Base-by-base conservation (phyloP, 2,113 vertebrate genomes). In the Cavia porcellus region DNA sequence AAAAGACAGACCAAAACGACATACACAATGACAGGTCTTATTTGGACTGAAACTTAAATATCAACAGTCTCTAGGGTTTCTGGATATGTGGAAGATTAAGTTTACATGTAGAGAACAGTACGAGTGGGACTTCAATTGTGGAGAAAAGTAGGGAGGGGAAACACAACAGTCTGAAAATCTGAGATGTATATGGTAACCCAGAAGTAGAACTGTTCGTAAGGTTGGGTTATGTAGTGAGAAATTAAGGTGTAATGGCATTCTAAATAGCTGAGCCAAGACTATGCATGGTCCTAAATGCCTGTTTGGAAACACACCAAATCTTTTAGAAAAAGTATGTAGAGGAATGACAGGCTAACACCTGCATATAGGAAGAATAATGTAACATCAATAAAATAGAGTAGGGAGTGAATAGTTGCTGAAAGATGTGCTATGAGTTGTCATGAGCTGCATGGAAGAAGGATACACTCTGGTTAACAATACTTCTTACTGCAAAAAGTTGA, bases 351-450 rank as follows among this genome's bases (percentile, higher is more conserved):
- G 10, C 80, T 70, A 95, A 97, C 80, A 89, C 80, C 81, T 91
- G 25, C 61, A 95, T 88, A 97, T 92, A 79, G 70, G 77, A 97
- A 95, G 79, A 96, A 85, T 10, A 68, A 20, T 94, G 45, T 84
- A 92, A 87, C 32, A 95, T 50, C 66, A 90, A 75, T 45, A 94
- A 92, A 82, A 94, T 68, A 81, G 61, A 96, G 15, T 52, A 19
- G 19, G 77, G 28, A 80, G 30, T 57, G 35, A 90, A 61, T 30
- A 87, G 59, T 90, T 66, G 17, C 47, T 83, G 59, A 70, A 92
- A 87, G 88, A 90, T 88, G 59, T 77, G 75, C 68, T 84, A 77
- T 96, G 81, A 96, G 85, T 92, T 62, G 52, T 80, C 94, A 92
- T 89, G 94, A 90, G 66, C 57, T 93, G 45, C 74, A 59, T 55